A percentile compares a stretch with the other conserved stretches of the same genome.
Conservation (phyloP, 2,797 vertebrate genomes). For the Gephyroberyx darwinii region DNA sequence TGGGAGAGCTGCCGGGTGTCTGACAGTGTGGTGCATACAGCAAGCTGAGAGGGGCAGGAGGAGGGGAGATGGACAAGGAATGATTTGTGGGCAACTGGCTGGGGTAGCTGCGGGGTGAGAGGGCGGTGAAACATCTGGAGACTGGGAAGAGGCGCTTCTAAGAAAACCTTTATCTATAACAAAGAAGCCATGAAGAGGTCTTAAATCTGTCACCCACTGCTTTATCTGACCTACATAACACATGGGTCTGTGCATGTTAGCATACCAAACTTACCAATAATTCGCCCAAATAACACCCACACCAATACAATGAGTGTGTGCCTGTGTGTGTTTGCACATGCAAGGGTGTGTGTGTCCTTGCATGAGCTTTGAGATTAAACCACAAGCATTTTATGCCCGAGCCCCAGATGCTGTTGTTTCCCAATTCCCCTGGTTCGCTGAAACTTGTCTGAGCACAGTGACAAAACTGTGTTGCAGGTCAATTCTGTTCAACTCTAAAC, state of each 20-base stretch:
- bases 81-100: conserved; percentile 60
- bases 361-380: conserved; percentile 3
- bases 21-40: conserved; percentile 33
- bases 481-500: conserved; percentile 16
- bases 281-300: conserved; percentile 50
- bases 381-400: conserved; percentile 2
- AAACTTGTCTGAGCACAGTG: conserved; percentile 6
- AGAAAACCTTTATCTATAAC: conserved; percentile 15
- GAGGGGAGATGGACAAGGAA: conserved; percentile 27
- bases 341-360: conserved; percentile 11
- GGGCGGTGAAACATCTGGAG: conserved; percentile 64
- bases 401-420: conserved; percentile 3
- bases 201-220: conserved; percentile 11
- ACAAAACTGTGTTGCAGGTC: conserved; percentile 1
- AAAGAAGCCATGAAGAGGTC: conserved; percentile 18
- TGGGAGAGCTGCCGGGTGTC: conserved; percentile 24
- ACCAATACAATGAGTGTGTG: conserved; percentile 24
- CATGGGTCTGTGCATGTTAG: not conserved
- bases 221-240: conserved; percentile 17
- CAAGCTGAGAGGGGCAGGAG: conserved; percentile 20
- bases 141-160: conserved; percentile 26
- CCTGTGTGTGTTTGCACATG: conserved; percentile 32
- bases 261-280: not conserved
- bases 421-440: conserved; percentile 15
- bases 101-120: conserved; percentile 45